These are phyloP conservation scores for Semotilus atromaculatus DNA, from an alignment of 2,797 vertebrate species.

Conservation along the genomic window DNA sequence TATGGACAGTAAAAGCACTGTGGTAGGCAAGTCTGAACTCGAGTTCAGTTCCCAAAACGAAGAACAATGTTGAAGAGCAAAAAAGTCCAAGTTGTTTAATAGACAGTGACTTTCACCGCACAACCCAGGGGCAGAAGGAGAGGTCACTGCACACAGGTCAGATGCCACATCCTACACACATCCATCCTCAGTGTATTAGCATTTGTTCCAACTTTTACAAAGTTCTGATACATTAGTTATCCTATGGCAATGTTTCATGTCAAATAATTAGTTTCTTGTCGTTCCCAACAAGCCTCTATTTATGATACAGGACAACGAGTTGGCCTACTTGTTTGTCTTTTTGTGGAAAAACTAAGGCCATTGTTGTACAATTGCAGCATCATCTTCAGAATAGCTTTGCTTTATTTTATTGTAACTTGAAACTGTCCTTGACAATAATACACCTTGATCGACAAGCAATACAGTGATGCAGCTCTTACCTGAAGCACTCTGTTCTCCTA, in stretches of 20 bases:
- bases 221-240: conserved; percentile 7
- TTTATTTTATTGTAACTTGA: not conserved
- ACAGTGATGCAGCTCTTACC: not conserved
- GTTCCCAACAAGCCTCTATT: not conserved
- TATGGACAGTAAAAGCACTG: conserved; percentile 11
- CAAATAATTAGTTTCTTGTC: not conserved
- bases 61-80: conserved; percentile 17
- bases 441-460: not conserved
- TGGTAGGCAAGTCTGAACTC: conserved; percentile 13
- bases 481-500: not conserved
- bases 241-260: not conserved
- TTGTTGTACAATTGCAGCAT: not conserved
- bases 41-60: conserved; percentile 13
- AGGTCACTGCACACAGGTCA: conserved; percentile 20
- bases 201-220: conserved; percentile 15
- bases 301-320: not conserved
- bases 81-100: conserved; percentile 29
- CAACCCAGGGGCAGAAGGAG: conserved; percentile 13
- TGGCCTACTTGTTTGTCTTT: not conserved
- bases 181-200: not conserved
- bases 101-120: conserved; percentile 9
- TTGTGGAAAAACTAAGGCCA: not conserved
- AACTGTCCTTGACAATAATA: not conserved
- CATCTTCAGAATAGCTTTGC: conserved; percentile 5
- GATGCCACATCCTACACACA: conserved; percentile 23